phyloP scores from a whole-genome alignment of 2,888 invertebrate species.

The Megalurothrips usitatus region DNA sequence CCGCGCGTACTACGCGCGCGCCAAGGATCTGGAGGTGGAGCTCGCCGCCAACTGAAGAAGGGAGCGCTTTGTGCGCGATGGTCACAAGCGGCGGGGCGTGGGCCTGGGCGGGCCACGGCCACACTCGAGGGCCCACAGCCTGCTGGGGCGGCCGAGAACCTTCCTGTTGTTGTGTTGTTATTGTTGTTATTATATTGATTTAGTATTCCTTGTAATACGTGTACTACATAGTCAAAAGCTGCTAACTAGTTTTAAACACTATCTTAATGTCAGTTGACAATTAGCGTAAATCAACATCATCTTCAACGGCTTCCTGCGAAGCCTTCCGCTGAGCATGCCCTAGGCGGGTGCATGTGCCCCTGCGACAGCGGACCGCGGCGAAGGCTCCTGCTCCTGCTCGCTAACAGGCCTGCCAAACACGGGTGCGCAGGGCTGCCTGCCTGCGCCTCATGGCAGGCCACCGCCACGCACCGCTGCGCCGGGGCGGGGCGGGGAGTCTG shows the following conservation, averaged over 20 bases:
- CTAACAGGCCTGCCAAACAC: no score
- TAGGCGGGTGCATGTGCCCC: no score
- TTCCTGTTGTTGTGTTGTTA: not conserved
- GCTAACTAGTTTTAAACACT: not conserved
- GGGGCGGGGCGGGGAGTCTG: no score
- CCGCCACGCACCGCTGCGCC: no score
- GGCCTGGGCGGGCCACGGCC: not conserved
- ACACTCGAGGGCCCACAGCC: not conserved
- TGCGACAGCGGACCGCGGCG: no score
- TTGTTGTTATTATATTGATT: no score
- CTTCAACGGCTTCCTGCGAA: no score
- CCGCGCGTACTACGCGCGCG: not conserved
- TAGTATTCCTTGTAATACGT: not conserved
- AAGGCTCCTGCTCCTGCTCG: no score
- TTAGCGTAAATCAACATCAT: not conserved
- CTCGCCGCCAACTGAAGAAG: not conserved
- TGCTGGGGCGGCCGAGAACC: not conserved
- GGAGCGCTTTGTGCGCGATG: not conserved
- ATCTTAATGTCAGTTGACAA: not conserved
- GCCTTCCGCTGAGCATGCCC: no score
- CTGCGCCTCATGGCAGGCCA: no score
- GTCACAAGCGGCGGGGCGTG: not conserved
- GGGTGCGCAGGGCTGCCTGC: no score
- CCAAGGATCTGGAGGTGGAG: not conserved
- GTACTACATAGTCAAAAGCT: not conserved